These are phyloP conservation scores for Zootermopsis nevadensis DNA, from an alignment of 2,888 invertebrate species.

Conservation along the genomic window DNA sequence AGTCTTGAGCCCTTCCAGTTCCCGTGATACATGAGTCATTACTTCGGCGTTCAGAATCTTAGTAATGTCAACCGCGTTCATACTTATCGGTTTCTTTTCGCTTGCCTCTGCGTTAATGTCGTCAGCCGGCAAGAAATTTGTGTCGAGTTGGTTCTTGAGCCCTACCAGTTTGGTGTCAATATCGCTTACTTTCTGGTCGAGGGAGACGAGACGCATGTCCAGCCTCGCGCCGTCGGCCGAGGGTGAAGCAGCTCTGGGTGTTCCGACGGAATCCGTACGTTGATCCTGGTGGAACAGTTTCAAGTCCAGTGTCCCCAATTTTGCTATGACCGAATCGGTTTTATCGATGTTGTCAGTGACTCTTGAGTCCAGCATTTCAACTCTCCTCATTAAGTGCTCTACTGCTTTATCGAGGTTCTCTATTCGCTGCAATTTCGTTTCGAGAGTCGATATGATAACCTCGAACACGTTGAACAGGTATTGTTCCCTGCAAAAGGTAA, in stretches of 20 bases:
- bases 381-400: slow-evolving; percentile 86
- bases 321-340: slow-evolving; percentile 84
- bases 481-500: slow-evolving; percentile 80
- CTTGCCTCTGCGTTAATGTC: slow-evolving; percentile 89
- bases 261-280: background rate
- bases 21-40: slow-evolving; percentile 83
- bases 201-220: slow-evolving; percentile 74
- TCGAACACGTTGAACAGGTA: slow-evolving; percentile 90
- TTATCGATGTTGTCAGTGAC: slow-evolving; percentile 87
- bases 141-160: slow-evolving; percentile 85
- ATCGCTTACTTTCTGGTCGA: slow-evolving; percentile 86
- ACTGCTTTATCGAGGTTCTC: slow-evolving; percentile 90
- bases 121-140: slow-evolving; percentile 81
- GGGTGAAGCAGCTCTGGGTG: slow-evolving; percentile 46
- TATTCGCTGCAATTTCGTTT: slow-evolving; percentile 87
- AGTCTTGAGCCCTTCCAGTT: slow-evolving; percentile 81
- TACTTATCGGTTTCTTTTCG: slow-evolving; percentile 86
- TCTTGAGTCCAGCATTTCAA: slow-evolving; percentile 83
- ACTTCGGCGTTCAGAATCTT: slow-evolving; percentile 86
- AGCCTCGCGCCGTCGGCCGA: slow-evolving; percentile 65
- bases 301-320: slow-evolving; percentile 78
- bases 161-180: slow-evolving; percentile 83
- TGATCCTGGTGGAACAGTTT: slow-evolving; percentile 71
- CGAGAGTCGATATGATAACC: slow-evolving; percentile 88
- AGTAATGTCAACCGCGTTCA: slow-evolving; percentile 85